These are phyloP conservation scores for Lumbricus terrestris DNA, from an alignment of 2,888 invertebrate genomes.

Conservation along the genomic window DNA sequence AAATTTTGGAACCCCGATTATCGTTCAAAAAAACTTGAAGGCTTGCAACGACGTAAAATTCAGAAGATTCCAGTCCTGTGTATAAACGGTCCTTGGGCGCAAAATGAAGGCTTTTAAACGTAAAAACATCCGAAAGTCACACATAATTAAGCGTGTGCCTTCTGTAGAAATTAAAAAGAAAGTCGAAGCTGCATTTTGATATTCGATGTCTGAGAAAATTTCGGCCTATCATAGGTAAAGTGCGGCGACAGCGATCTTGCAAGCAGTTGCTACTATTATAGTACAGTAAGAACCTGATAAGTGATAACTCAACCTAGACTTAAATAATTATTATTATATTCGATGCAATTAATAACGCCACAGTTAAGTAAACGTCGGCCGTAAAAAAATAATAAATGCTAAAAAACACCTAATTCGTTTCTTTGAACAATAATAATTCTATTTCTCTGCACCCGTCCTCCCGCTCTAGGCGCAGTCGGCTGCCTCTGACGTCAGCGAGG, in stretches of 20 bases:
- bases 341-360: background rate
- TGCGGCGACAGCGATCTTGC: too few relatives aligned
- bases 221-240: too few relatives aligned
- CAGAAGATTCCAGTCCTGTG: too few relatives aligned
- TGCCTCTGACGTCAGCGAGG: constrained; percentile 16
- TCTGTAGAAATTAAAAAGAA: background rate
- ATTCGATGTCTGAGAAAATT: too few relatives aligned
- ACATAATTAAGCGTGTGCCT: background rate
- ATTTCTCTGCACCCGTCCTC: background rate
- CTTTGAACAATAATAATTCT: background rate
- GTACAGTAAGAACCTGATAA: too few relatives aligned
- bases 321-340: too few relatives aligned
- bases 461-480: constrained; percentile 14
- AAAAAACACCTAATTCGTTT: background rate
- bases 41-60: too few relatives aligned
- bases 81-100: too few relatives aligned
- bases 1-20: too few relatives aligned
- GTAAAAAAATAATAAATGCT: background rate
- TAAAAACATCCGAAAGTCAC: background rate
- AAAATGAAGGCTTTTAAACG: background rate
- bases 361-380: background rate
- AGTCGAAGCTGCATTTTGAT: background rate
- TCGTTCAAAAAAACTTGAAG: too few relatives aligned
- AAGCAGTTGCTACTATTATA: too few relatives aligned
- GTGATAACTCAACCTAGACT: too few relatives aligned